phyloP scores from a whole-genome alignment of 2,888 invertebrate species.

The Amphipoea lucens region DNA sequence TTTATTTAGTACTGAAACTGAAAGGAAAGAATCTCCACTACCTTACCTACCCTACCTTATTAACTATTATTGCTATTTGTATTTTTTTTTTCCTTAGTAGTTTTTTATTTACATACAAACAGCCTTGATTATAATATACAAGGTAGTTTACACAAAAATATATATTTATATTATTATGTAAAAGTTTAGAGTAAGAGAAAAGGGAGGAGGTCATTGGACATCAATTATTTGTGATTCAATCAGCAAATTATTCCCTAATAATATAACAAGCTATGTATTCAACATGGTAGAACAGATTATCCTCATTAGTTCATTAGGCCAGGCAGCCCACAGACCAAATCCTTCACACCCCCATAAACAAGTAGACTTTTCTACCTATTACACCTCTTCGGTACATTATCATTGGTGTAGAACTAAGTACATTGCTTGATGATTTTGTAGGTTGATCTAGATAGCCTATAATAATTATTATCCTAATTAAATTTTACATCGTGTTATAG shows the following conservation, averaged over 20 bases:
- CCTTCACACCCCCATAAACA: conserved; percentile 52
- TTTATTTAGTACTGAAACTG: not conserved
- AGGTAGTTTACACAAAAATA: not conserved
- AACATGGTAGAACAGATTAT: conserved; percentile 11
- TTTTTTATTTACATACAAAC: too few species aligned
- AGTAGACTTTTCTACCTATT: conserved; percentile 44
- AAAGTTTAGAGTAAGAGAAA: not conserved
- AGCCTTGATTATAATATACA: too few species aligned
- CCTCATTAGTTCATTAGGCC: too few species aligned
- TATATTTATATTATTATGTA: not conserved
- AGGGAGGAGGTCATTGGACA: too few species aligned
- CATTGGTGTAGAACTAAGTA: conserved; percentile 36
- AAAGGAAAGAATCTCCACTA: conserved; percentile 8
- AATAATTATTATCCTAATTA: conserved; percentile 12
- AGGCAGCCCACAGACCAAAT: conserved; percentile 8
- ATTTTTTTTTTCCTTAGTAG: not conserved
- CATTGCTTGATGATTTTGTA: conserved; percentile 22
- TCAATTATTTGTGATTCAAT: not conserved
- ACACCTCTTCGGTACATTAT: conserved; percentile 34
- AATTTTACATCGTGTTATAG: not conserved
- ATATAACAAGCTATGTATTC: conserved; percentile 9
- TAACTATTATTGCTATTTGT: not conserved
- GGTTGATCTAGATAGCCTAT: conserved; percentile 15
- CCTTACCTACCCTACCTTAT: not conserved
- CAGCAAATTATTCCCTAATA: not conserved